These are phyloP conservation scores for Sycobia sp. DNA, from an alignment of 1,140 invertebrate species.

Conservation along the genomic window DNA sequence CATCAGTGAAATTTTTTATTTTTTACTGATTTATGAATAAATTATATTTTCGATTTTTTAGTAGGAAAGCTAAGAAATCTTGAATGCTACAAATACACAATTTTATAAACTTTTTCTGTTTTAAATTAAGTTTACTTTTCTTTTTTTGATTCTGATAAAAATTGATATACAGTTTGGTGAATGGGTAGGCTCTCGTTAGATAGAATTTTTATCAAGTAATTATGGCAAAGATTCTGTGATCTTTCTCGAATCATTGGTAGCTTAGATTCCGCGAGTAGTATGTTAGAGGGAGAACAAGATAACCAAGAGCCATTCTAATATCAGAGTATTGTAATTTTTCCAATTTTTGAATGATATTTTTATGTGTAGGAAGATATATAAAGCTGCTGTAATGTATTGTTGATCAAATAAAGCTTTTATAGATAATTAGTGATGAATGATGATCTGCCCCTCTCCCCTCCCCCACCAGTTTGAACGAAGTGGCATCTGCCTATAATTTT, in stretches of 20 bases:
- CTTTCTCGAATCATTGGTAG: no score
- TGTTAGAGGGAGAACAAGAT: conserved; percentile 14
- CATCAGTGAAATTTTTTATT: neutral
- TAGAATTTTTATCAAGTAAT: no score
- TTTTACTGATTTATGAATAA: neutral
- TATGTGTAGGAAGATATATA: conserved; percentile 23
- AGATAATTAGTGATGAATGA: neutral
- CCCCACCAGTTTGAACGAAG: conserved; percentile 16
- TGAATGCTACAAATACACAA: no score
- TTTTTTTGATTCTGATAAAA: no score
- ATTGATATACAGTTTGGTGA: no score
- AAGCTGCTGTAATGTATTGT: conserved; percentile 22
- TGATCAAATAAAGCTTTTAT: no score
- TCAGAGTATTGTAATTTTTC: conserved; percentile 20
- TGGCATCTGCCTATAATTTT: neutral
- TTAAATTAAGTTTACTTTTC: neutral
- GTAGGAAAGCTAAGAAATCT: neutral
- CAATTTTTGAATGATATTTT: no score
- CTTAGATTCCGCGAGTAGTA: no score
- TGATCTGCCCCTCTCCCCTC: conserved; percentile 25
- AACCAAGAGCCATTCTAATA: no score
- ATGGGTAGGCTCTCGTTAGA: no score
- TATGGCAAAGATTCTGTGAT: no score
- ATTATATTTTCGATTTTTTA: neutral
- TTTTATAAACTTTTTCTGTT: neutral